Conservation (phyloP, 2,797 vertebrate genomes). For the Helostoma temminkii region DNA sequence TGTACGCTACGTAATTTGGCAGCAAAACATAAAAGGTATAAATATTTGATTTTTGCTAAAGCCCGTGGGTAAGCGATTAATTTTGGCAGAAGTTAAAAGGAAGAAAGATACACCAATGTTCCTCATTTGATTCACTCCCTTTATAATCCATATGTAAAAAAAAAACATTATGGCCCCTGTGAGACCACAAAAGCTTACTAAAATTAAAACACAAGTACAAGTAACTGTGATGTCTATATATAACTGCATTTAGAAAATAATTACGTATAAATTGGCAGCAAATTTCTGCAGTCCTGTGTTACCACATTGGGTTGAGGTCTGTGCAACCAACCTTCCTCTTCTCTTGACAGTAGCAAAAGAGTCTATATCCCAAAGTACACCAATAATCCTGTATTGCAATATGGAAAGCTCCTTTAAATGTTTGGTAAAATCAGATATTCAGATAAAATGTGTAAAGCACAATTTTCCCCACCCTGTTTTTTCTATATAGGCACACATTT, state of each 20-base stretch:
- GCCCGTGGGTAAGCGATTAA: constrained; percentile 30
- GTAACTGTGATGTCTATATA: constrained; percentile 74
- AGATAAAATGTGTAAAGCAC: constrained; percentile 81
- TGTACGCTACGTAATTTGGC: constrained; percentile 57
- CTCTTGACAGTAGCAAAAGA: constrained; percentile 81
- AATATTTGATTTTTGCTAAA: constrained; percentile 51
- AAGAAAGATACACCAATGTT: constrained; percentile 52
- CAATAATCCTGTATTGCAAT: constrained; percentile 87
- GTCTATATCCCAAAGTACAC: constrained; percentile 80
- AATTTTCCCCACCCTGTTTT: constrained; percentile 79
- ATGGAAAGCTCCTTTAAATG: constrained; percentile 87
- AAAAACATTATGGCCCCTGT: constrained; percentile 49
- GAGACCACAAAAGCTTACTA: constrained; percentile 62
- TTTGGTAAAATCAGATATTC: constrained; percentile 71
- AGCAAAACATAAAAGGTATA: constrained; percentile 42
- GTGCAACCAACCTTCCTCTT: constrained; percentile 65
- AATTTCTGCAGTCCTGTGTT: constrained; percentile 76
- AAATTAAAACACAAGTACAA: constrained; percentile 73
- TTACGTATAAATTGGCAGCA: constrained; percentile 81
- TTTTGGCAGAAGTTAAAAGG: constrained; percentile 59
- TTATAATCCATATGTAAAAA: constrained; percentile 62
- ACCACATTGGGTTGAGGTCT: constrained; percentile 70
- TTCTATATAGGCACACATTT: constrained; percentile 89
- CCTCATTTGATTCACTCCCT: constrained; percentile 64
- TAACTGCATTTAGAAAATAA: constrained; percentile 85